Percentiles rank a stretch among this genome's conserved stretches.
These are phyloP conservation scores for Syngnathus typhle DNA, from an alignment of 2,113 vertebrate species.

Conservation along the genomic window DNA sequence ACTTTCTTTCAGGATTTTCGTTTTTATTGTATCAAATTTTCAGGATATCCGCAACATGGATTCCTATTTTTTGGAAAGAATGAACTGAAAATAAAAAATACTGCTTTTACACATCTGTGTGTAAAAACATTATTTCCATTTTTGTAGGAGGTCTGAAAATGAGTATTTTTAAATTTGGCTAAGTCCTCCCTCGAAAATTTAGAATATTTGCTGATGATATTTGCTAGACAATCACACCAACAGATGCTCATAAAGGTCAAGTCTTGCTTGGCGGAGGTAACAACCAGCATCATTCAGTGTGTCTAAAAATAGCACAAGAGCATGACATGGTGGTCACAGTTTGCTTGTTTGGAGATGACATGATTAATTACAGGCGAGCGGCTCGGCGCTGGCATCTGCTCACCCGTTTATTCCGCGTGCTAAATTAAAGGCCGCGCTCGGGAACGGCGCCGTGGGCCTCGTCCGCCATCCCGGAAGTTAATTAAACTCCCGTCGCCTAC, in stretches of 20 bases:
- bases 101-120: no score
- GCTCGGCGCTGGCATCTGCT: constrained; percentile 36
- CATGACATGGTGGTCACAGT: constrained; percentile 34
- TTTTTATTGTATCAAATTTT: no score
- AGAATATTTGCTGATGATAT: background rate
- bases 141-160: background rate
- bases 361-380: constrained; percentile 49
- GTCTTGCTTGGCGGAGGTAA: background rate
- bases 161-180: background rate
- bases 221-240: background rate
- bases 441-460: constrained; percentile 17
- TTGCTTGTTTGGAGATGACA: constrained; percentile 47
- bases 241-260: background rate
- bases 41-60: no score
- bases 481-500: constrained; percentile 19
- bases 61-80: no score
- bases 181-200: background rate
- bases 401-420: constrained; percentile 33
- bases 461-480: constrained; percentile 29
- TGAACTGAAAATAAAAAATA: no score
- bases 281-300: background rate
- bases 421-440: constrained; percentile 37
- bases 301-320: background rate
- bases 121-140: background rate
- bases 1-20: no score